These are phyloP conservation scores for Netelia fuscicornis DNA, from an alignment of 2,888 invertebrate genomes.

Conservation along the genomic window DNA sequence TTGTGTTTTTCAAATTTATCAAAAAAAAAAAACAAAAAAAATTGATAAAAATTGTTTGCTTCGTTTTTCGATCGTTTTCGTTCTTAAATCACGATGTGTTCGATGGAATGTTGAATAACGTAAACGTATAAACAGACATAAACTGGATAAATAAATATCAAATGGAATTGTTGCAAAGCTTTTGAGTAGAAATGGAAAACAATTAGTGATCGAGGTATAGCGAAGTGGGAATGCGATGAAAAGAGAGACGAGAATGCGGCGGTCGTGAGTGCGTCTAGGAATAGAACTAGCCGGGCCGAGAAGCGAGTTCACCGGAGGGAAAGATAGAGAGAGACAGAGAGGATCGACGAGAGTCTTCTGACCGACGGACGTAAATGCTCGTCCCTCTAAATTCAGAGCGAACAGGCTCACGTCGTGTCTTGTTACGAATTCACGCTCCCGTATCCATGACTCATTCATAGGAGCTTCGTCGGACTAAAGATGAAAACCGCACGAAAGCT, in stretches of 20 bases:
- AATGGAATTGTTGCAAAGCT: not conserved
- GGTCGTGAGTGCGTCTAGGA: constrained; percentile 69
- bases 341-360: constrained; percentile 57
- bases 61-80: not conserved
- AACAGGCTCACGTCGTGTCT: constrained; percentile 70
- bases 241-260: constrained; percentile 62
- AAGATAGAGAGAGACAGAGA: not conserved
- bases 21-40: not conserved
- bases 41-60: not conserved
- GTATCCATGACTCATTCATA: constrained; percentile 72
- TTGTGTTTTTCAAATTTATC: too few relatives aligned
- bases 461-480: constrained; percentile 47
- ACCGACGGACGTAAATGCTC: constrained; percentile 68
- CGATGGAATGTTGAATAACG: not conserved
- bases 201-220: constrained; percentile 36
- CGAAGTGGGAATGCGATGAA: constrained; percentile 54
- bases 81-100: too few relatives aligned
- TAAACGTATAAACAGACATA: not conserved
- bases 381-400: constrained; percentile 73
- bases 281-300: constrained; percentile 72
- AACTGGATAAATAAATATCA: too few relatives aligned
- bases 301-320: constrained; percentile 29
- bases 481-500: constrained; percentile 41
- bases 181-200: constrained; percentile 1
- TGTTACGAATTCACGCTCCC: constrained; percentile 69